Evolutionary conservation across 1,140 invertebrate genomes (phyloP), one percentile per base, ranked within the genome.

Genomic region (Venustaconcha ellipsiformis): DNA sequence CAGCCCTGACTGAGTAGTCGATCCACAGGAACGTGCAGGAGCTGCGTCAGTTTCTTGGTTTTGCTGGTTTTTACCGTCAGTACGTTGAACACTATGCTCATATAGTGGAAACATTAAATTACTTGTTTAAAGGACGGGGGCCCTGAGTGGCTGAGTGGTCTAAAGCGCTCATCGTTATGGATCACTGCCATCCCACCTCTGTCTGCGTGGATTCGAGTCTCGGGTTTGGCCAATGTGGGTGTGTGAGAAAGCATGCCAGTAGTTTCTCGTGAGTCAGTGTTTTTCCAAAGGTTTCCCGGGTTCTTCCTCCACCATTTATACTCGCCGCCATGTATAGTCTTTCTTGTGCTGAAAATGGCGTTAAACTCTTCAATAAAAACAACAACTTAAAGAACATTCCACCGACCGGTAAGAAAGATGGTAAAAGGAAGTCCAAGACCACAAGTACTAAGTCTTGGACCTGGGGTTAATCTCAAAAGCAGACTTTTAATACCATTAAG

Each of bases 1-100:
- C 80, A 37, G 79, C 78, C 15, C 71, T 89, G 13, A 70, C 62
- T 17, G 62, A 85, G 14, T 87, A 80, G 76, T 86, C 85, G 17
- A 75, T 62, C 15, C 88, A 87, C 18, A 80, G 3, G 14, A 86
- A 80, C 55, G 37, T 83, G 0, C 82, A 82, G 26, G 74, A 85
- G 15, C 63, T 3, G 26, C 26, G 71, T 5, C 37, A 18, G 17
- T 72, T 72, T 66, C 64, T 72, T 57, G 63, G 71, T 17, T 56
- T 57, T 66, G 62, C 71, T 56, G 71, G 71, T 12, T 72, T 56
- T 72, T 66, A 72, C 62, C 30, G 70, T 14, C 26, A 62, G 59
- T 72, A 37, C 65, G 70, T 72, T 26, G 26, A 63, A 20, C 59
- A 72, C 26, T 69, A 69, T 56, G 67, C 66, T 8, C 26, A 37